Evolutionary conservation across 2,888 invertebrate genomes (phyloP).

Genomic region (Stegophylla sp.): DNA sequence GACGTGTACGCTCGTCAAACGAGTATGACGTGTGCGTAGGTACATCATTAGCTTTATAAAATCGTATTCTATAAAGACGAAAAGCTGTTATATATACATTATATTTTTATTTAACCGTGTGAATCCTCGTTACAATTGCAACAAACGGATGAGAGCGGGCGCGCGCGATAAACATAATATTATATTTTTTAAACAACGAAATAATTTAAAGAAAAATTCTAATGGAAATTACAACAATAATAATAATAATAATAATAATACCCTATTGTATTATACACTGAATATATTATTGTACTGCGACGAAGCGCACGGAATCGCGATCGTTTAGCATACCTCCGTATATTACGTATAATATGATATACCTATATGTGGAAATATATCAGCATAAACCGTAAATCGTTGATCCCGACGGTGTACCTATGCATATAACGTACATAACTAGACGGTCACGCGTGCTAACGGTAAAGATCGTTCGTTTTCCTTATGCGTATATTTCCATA

Average conservation of each 20-base stretch:
- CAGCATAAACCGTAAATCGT: constrained; percentile 34
- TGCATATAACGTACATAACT: no score
- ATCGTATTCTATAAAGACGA: no score
- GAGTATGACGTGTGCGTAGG: background rate
- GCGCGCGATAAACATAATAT: background rate
- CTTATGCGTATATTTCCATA: constrained; percentile 20
- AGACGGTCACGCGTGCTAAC: constrained; percentile 51
- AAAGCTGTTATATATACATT: background rate
- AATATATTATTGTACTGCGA: background rate
- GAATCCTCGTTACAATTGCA: background rate
- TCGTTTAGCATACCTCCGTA: background rate
- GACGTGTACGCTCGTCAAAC: constrained; percentile 2
- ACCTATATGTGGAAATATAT: background rate
- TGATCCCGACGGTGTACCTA: constrained; percentile 24
- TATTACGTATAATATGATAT: background rate
- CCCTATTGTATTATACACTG: background rate
- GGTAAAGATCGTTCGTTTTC: constrained; percentile 40
- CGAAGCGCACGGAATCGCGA: background rate
- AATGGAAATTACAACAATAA: background rate
- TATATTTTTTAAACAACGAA: background rate
- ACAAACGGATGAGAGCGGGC: no score
- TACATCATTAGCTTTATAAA: background rate
- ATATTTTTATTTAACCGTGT: background rate
- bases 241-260: background rate
- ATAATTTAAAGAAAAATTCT: background rate